Evolutionary conservation across 2,113 vertebrate species (phyloP), one percentile per base, ranked within the genome.

Genomic region (Helogale parvula): DNA sequence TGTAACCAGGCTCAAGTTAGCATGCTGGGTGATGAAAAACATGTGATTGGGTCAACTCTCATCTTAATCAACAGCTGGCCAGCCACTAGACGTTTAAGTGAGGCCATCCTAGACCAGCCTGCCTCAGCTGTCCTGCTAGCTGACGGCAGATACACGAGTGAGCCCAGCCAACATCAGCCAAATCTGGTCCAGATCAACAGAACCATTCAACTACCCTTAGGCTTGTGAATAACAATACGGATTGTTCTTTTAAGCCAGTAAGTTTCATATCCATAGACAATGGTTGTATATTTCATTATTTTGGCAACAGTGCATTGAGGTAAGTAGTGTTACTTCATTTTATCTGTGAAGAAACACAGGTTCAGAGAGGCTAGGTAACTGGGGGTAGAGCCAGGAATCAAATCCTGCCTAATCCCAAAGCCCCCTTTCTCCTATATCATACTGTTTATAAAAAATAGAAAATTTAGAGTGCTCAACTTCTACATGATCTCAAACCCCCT

Each of bases 381-480:
- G 92, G 81, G 14, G 13, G 21, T 83, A 3, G 29, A 84, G 12
- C 33, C 38, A 90, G 25, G n/a, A 97, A 81, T 90, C 38, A 93
- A 93, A 88, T 76, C 19, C 54, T 88, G n/a, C 31, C 38, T 65
- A 29, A 90, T 85, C 16, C 11, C 33, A 72, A 84, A 76, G 57
- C 5, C 27, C 23, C 14, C 45, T 54, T 87, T 94, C 47, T 94
- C 47, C 47, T 96, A 35, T 54, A 82, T 65, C 12, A 90, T 12
- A 68, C 29, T 74, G 27, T 82, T 86, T 38, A 74, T 83, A 69
- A 88, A 74, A 94, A 81, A 38, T 88, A 57, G 52, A 84, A 97
- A 68, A 45, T 76, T 88, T 71, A 50, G 50, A 31, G 23, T 13
- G 63, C 63, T 29, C 31, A 66, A 21, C 12, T 93, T 88, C 47